Base-by-base conservation (phyloP, 2,113 vertebrate genomes). In the Desmodus rotundus region DNA sequence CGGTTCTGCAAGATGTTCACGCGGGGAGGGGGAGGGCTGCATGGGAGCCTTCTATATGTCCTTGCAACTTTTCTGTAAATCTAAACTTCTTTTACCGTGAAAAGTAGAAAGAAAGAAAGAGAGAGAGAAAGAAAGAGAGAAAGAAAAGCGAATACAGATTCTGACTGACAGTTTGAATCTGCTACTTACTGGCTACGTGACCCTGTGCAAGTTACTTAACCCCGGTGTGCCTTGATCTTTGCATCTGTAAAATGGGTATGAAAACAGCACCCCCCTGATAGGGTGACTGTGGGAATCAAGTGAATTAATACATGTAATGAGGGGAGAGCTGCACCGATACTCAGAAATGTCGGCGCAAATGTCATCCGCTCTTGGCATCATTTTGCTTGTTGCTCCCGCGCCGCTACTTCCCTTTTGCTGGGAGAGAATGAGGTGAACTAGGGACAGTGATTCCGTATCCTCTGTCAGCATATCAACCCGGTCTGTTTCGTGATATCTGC, bases 81-180 rank as follows among this genome's bases (percentile, higher is more conserved):
- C 52, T 84, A 73, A 73, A 91, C 47, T 73, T 50, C 56, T 38
- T 94, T 83, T 47, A 87, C 91, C 83, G 77, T 28, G 78, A 45
- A 72, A 63, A 43, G 38, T 77, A 50, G 22, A 24, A 47, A 81
- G 28, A 61, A 2, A 50, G 61, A n/a, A 17, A 52, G 16, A 52
- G 5, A 17, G 50, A 52, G 17, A 52, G 52, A 15, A 50, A 50
- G 47, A 15, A 50, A 50, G 47, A 50, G 15, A 50, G 19, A 77
- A 63, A 56, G 38, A 78, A 65, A 22, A 43, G 1, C 20, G 4
- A 63, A 43, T 1, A 45, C 1, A 31, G 56, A 78, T 72, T 54
- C 61, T 72, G 86, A 87, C 3, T 1, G 61, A 43, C 26, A 67
- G 22, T 36, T 86, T 58, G 36, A 43, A 14, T 47, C 19, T 50